Evolutionary conservation across 2,113 vertebrate genomes (phyloP).

Genomic region (Microtus richardsoni): DNA sequence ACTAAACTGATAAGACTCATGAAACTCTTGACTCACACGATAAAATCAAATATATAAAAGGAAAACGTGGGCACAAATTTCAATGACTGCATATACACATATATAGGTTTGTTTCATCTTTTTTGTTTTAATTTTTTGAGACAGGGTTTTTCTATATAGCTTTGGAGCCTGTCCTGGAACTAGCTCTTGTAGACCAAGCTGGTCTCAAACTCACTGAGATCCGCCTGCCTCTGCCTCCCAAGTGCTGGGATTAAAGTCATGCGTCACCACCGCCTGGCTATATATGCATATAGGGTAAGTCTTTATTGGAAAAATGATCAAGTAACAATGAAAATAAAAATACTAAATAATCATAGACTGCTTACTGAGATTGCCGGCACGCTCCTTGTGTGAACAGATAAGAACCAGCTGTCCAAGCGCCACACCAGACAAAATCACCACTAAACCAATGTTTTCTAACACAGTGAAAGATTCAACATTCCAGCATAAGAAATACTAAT

Average conservation of each 20-base stretch:
- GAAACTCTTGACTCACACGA: background rate
- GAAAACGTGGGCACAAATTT: background rate
- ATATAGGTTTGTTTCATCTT: background rate
- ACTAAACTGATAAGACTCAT: conserved; percentile 42
- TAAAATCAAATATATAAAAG: conserved; percentile 46
- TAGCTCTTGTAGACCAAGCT: too few species aligned
- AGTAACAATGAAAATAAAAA: background rate
- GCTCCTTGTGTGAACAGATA: conserved; percentile 4
- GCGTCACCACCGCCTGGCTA: rapidly evolving
- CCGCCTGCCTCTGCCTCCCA: too few species aligned
- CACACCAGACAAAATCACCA: background rate
- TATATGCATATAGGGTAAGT: background rate
- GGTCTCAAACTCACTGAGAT: too few species aligned
- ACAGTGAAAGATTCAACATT: conserved; percentile 29
- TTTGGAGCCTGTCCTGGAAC: too few species aligned
- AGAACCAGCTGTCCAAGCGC: background rate
- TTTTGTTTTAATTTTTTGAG: too few species aligned
- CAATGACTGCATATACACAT: background rate
- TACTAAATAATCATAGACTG: background rate
- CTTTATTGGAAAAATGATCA: conserved; percentile 34
- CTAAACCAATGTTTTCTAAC: conserved; percentile 22
- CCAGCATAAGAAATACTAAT: background rate
- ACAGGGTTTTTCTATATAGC: too few species aligned
- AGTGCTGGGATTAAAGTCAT: too few species aligned
- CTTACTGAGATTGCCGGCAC: conserved; percentile 3